Percentiles rank a stretch among this genome's conserved stretches.
phyloP scores from a whole-genome alignment of 2,888 invertebrate species.

The Eucriotettix oculatus region DNA sequence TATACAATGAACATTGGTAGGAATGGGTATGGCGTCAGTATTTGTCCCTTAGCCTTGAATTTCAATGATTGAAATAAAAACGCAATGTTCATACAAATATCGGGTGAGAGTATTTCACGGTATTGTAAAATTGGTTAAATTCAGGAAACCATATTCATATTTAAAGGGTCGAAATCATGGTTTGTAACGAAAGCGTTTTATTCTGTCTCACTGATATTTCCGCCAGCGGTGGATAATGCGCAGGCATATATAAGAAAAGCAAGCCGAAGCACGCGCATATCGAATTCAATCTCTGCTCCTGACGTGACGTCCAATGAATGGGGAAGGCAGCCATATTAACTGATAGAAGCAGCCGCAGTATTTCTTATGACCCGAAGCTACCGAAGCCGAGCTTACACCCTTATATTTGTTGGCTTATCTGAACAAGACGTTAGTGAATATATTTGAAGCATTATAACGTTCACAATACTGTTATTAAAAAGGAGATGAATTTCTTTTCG shows the following conservation, averaged over 20 bases:
- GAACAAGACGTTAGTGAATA: background rate
- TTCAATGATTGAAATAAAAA: too few relatives aligned
- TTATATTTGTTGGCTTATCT: too few relatives aligned
- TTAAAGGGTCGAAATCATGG: too few relatives aligned
- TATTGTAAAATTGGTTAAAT: background rate
- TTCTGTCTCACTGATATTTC: background rate
- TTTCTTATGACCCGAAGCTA: background rate
- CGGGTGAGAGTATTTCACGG: background rate
- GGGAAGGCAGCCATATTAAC: conserved; percentile 5
- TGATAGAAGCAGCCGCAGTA: conserved; percentile 1
- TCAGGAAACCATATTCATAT: too few relatives aligned
- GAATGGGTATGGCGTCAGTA: too few relatives aligned
- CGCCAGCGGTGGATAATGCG: background rate
- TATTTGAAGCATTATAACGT: background rate
- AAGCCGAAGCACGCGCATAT: conserved; percentile 2
- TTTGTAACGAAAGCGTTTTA: too few relatives aligned
- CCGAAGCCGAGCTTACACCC: background rate
- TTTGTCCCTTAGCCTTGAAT: too few relatives aligned
- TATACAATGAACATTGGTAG: too few relatives aligned
- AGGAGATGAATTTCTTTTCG: too few relatives aligned
- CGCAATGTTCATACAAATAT: too few relatives aligned
- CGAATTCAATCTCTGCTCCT: conserved; percentile 8
- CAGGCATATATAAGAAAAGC: background rate
- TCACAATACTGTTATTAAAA: background rate
- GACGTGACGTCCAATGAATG: conserved; percentile 7